Evolutionary conservation across 2,888 invertebrate genomes (phyloP), one percentile per base, ranked within the genome.

Genomic region (Phania funesta): DNA sequence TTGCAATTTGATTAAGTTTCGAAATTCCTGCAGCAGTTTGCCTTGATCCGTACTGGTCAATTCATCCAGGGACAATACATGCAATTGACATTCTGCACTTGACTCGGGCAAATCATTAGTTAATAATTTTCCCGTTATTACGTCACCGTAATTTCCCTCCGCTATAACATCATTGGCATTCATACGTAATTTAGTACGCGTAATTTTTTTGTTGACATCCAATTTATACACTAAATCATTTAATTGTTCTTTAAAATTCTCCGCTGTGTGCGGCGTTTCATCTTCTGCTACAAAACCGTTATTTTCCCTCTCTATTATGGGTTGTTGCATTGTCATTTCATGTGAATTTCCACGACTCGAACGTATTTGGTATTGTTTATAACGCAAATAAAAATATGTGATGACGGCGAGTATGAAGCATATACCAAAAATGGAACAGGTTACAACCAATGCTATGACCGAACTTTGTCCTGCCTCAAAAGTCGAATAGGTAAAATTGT

Each of bases 231-330:
- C 83, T 82, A 93, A 94, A 80, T 93, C 94, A 93, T 95, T 95
- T 0, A 97, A 92, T 88, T 94, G 95, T 85, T 95, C 93, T 88
- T 95, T 96, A 54, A 97, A 92, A 35, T 84, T 89, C 22, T 88
- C 89, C 29, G 85, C 81, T 84, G 94, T 94, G 65, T 94, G 93
- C 87, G 95, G 96, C 86, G 95, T 93, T 87, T 95, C 95, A 44
- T 95, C 95, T 86, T 96, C 96, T 20, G 94, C 93, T 20, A 96
- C 92, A 85, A 95, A 96, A 0, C 95, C 96, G 85, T 95, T 93
- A 88, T 96, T 96, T 89, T 96, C 96, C 88, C 93, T 84, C 91
- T 96, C 96, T 81, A 95, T 93, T 87, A 95, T 94, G 0, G 96
- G 95, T 76, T 96, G 95, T 87, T 96, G 96, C 22, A 96, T 89